Percentiles rank a stretch among this genome's conserved stretches.
Evolutionary conservation across 2,113 vertebrate genomes (phyloP).

Genomic region (Petroica traversi): DNA sequence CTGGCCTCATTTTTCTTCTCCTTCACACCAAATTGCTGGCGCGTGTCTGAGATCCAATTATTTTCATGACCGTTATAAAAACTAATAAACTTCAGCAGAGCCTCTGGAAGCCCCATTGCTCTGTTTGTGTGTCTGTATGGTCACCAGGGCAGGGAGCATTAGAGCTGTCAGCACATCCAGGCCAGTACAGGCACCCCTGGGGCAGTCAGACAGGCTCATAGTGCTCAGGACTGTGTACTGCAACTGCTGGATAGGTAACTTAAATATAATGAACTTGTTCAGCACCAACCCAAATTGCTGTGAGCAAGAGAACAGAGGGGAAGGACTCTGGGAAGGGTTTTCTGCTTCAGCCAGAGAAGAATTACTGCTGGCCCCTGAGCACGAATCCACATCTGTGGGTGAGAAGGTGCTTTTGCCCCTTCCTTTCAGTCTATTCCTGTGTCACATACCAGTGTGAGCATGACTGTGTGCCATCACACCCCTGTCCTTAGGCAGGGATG

Average conservation of each 20-base stretch:
- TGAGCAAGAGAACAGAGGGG: neutral
- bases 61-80: neutral
- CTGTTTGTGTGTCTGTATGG: neutral
- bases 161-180: neutral
- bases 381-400: neutral
- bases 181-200: neutral
- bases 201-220: neutral
- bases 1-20: conserved; percentile 14
- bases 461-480: neutral
- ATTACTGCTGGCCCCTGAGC: neutral
- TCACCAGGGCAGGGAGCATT: neutral
- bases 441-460: neutral
- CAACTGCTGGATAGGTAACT: neutral
- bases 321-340: neutral
- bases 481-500: neutral
- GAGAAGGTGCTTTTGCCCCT: neutral
- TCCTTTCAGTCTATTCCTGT: neutral
- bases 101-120: neutral
- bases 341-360: neutral
- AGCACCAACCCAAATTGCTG: neutral
- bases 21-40: neutral
- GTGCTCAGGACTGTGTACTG: neutral
- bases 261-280: neutral
- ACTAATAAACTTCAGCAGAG: conserved; percentile 35
- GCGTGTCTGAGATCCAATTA: neutral